These are phyloP conservation scores for Antechinus flavipes DNA, from an alignment of 2,113 vertebrate species.

Conservation along the genomic window DNA sequence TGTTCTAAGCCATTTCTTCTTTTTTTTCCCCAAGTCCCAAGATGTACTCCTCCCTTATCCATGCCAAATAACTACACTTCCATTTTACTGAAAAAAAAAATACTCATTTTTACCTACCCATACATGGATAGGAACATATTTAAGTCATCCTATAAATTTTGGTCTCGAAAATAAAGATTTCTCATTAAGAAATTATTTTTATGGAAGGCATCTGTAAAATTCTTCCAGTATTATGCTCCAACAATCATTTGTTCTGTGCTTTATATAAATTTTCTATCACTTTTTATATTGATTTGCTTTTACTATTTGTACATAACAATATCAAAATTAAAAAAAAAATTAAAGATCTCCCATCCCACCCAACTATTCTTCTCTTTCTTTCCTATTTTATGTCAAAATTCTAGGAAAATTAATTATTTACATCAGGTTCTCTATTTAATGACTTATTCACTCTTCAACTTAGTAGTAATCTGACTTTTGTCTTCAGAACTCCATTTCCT, in stretches of 20 bases:
- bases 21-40: not conserved
- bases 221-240: not conserved
- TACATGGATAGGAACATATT: not conserved
- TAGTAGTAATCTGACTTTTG: not conserved
- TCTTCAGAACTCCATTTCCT: not conserved
- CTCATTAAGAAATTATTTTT: not conserved
- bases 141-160: not conserved
- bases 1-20: not conserved
- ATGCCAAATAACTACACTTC: not conserved
- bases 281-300: not conserved
- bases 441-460: not conserved
- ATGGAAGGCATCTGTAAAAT: not conserved
- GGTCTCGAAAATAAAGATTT: not conserved
- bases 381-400: not conserved
- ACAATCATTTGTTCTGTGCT: not conserved
- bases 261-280: not conserved
- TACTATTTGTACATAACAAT: not conserved
- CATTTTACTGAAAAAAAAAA: not conserved
- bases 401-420: not conserved
- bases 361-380: not conserved
- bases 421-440: not conserved
- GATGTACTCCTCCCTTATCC: not conserved
- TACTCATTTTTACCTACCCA: not conserved
- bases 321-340: not conserved
- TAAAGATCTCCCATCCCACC: not conserved